Percentiles rank a stretch among this genome's conserved stretches.
Conservation (phyloP, 2,113 vertebrate genomes). For the Thalassarche chlororhynchos region DNA sequence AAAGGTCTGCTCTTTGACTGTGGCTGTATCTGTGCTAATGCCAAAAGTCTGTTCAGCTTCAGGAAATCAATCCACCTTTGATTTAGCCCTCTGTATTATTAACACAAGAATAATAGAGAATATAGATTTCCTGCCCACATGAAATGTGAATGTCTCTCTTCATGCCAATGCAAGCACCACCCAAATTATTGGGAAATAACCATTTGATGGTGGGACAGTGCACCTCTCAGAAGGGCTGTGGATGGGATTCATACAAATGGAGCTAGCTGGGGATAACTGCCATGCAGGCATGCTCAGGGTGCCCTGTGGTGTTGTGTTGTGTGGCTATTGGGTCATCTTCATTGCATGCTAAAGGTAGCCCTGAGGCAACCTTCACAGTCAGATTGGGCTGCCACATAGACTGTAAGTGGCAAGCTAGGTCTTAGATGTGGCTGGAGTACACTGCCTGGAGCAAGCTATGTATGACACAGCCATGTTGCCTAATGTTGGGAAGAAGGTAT, state of each 20-base stretch:
- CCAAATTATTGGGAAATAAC: conserved; percentile 44
- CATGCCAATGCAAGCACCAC: conserved; percentile 15
- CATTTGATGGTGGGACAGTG: not conserved
- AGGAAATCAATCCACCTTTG: conserved; percentile 71
- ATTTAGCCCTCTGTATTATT: conserved; percentile 70
- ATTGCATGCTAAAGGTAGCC: not conserved
- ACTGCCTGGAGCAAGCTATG: not conserved
- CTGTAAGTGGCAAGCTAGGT: not conserved
- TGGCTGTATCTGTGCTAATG: conserved; percentile 10
- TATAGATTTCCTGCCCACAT: conserved; percentile 61
- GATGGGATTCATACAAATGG: not conserved
- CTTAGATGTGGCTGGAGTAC: not conserved
- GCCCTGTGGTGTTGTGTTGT: not conserved
- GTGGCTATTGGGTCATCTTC: not conserved
- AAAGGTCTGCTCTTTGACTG: conserved; percentile 64
- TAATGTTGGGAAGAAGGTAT: accelerated
- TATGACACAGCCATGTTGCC: not conserved
- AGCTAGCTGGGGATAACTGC: not conserved
- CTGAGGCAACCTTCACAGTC: not conserved
- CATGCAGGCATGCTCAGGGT: not conserved
- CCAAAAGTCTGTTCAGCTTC: conserved; percentile 63
- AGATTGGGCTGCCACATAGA: not conserved
- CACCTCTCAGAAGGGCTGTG: not conserved
- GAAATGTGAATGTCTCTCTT: conserved; percentile 33
- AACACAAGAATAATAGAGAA: conserved; percentile 67